A percentile compares a stretch with the other conserved stretches of the same genome.
These are phyloP conservation scores for Drosophila ogumai DNA, from an alignment of 1,140 invertebrate genomes.

Conservation along the genomic window DNA sequence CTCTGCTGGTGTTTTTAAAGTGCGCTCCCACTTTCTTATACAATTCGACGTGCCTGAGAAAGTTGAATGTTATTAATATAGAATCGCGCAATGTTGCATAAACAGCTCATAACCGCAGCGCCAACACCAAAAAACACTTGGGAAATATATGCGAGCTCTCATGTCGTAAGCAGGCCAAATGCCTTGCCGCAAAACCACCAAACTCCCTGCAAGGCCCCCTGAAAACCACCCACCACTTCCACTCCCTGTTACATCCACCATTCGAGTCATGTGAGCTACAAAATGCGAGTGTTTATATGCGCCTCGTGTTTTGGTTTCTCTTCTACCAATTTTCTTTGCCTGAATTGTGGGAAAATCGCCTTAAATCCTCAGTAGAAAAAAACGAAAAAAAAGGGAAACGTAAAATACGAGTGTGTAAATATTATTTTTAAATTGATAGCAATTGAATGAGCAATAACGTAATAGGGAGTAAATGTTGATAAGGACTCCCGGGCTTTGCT, in stretches of 20 bases:
- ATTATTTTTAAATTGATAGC: constrained; percentile 77
- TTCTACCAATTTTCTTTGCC: constrained; percentile 5
- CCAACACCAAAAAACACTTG: constrained; percentile 52
- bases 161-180: constrained; percentile 44
- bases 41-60: constrained; percentile 2
- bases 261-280: constrained; percentile 49
- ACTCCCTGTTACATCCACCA: constrained; percentile 4
- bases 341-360: constrained; percentile 39
- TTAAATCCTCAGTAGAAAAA: constrained; percentile 14
- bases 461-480: constrained; percentile 61
- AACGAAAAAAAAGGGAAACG: constrained; percentile 13
- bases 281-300: constrained; percentile 67
- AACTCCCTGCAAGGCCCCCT: not conserved
- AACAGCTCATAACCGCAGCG: constrained; percentile 56
- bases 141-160: constrained; percentile 42
- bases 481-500: not conserved
- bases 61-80: constrained; percentile 23
- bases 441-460: constrained; percentile 75
- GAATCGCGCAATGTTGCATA: constrained; percentile 57
- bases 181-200: constrained; percentile 14
- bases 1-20: not conserved
- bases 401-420: constrained; percentile 72
- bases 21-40: not conserved
- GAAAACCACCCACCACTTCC: not conserved
- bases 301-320: constrained; percentile 51